Base-by-base conservation (phyloP, 2,888 invertebrate genomes). In the Chromoteleia sp. region DNA sequence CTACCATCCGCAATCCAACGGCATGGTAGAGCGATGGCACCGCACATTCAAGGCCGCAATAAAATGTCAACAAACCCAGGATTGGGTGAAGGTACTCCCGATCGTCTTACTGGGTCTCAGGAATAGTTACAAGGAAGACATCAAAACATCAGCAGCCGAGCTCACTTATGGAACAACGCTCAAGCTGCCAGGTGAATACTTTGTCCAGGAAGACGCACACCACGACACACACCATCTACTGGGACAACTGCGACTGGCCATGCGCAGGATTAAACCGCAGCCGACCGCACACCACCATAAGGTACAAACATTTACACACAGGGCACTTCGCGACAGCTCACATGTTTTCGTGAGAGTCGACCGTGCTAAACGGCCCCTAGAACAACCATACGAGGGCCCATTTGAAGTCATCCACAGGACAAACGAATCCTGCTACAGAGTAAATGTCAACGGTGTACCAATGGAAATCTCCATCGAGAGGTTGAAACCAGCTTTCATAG, bases 11-110 rank as follows among this genome's bases (percentile, higher is more conserved):
- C 30, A 63, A 29, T 6, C 36, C 1, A 78, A 82, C 29, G 82
- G 78, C 12, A 71, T 86, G 54, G 81, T 89, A 0, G 88, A 90
- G 58, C 36, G 87, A 5, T 83, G 84, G 54, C 87, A 88, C 54
- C 68, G 88, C 2, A 71, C 77, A 7, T 70, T 90, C 17, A 89
- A 90, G 61, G 77, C 85, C 0, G 80, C 88, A 5, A 74, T 87
- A 19, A 81, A 36, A 41, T 74, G 78, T 25, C 82, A 84, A 58
- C 52, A 54, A 2, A 30, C 61, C 1, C 7, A 2, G 0, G 19
- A 50, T 10, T 86, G 87, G 86, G 25, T 41, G 2, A 70, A 80
- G 10, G 45, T 77, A 7, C 68, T 87, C 5, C 86, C 86, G 0
- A 65, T 59, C 36, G 68, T 83, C 6, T 65, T 86, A 0, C 70